Evolutionary conservation across 1,140 invertebrate genomes (phyloP).

Genomic region (Yoshiicerus persimilis): DNA sequence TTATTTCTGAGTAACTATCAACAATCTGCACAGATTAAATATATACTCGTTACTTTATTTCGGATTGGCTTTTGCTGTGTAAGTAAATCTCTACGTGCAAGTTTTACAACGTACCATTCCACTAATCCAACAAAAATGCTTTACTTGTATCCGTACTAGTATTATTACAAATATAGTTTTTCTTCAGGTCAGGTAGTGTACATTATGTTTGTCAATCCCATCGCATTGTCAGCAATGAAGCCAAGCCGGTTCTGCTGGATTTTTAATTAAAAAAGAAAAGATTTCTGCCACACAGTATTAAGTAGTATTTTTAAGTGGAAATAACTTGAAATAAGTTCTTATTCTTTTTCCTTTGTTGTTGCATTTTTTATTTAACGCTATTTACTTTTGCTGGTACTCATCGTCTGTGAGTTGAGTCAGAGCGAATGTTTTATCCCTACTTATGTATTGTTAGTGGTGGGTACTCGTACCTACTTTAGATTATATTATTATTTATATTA

Average conservation of each 20-base stretch:
- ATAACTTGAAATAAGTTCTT: neutral
- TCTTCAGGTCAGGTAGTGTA: neutral
- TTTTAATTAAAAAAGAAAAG: neutral
- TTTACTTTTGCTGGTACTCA: neutral
- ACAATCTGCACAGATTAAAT: too few relatives aligned
- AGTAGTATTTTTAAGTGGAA: neutral
- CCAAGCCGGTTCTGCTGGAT: neutral
- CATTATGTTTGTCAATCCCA: neutral
- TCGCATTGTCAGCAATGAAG: neutral
- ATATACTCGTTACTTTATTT: too few relatives aligned
- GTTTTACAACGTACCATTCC: too few relatives aligned
- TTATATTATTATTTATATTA: neutral
- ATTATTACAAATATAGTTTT: too few relatives aligned
- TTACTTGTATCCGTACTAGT: too few relatives aligned
- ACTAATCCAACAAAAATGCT: neutral
- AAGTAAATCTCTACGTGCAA: too few relatives aligned
- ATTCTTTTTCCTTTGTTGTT: neutral
- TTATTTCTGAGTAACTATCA: too few relatives aligned
- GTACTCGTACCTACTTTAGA: neutral
- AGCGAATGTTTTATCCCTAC: neutral
- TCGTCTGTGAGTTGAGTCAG: neutral
- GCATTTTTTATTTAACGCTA: neutral
- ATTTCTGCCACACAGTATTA: neutral
- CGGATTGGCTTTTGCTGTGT: too few relatives aligned
- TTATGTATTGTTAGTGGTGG: neutral